A percentile compares a stretch with the other conserved stretches of the same genome.
These are phyloP conservation scores for Alauda arvensis DNA, from an alignment of 2,797 vertebrate species.

Conservation along the genomic window DNA sequence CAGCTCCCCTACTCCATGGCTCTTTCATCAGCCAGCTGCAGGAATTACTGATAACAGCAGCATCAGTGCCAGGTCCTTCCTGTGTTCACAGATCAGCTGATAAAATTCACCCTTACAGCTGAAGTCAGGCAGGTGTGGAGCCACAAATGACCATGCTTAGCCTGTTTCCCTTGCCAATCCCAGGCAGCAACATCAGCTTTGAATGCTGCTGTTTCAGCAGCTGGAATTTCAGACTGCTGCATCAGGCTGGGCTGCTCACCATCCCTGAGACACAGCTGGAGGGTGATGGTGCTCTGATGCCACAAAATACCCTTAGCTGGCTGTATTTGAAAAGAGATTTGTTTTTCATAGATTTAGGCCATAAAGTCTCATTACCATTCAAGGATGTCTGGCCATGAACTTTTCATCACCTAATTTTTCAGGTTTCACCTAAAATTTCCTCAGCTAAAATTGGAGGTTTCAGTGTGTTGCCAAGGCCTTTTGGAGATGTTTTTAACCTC, in stretches of 20 bases:
- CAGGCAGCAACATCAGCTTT: background rate
- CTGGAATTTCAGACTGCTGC: background rate
- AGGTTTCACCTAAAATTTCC: background rate
- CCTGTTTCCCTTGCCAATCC: background rate
- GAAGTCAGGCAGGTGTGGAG: background rate
- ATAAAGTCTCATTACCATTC: background rate
- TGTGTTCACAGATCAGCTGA: background rate
- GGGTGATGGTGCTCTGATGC: background rate
- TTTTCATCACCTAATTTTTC: background rate
- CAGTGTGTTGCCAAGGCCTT: background rate
- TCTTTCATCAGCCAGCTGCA: background rate
- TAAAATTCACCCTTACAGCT: background rate
- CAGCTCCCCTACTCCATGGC: background rate
- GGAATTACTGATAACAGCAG: background rate
- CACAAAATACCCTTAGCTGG: background rate
- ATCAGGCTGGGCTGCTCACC: background rate
- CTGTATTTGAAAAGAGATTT: background rate
- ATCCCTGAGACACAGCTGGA: background rate
- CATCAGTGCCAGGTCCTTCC: background rate
- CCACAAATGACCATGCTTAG: background rate
- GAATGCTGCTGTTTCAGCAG: background rate
- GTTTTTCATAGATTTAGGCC: background rate
- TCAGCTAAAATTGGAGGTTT: background rate
- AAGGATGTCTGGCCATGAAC: background rate
- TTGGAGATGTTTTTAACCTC: background rate